phyloP scores from a whole-genome alignment of 2,113 vertebrate genomes.

The Phyllostomus hastatus region DNA sequence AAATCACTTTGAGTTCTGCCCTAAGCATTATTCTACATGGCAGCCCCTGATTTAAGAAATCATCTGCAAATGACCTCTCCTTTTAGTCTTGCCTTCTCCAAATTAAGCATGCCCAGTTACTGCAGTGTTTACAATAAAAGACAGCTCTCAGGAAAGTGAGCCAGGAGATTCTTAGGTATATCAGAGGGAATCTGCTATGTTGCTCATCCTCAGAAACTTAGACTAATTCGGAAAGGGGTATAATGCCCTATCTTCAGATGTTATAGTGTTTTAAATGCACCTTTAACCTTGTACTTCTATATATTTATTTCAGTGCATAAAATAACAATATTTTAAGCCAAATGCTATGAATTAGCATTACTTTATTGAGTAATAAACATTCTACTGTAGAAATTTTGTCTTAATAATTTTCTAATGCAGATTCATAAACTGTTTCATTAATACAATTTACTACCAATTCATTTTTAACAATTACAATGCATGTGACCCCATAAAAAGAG shows the following conservation, averaged over 20 bases:
- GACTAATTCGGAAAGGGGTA: slow-evolving; percentile 22
- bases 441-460: slow-evolving; percentile 54
- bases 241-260: slow-evolving; percentile 28
- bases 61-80: neutral
- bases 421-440: slow-evolving; percentile 72
- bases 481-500: slow-evolving; percentile 60
- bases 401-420: slow-evolving; percentile 64
- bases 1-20: neutral
- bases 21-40: neutral
- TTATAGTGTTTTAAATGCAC: slow-evolving; percentile 45
- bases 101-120: neutral
- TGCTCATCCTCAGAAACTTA: neutral
- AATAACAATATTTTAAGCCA: slow-evolving; percentile 55
- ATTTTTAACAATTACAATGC: slow-evolving; percentile 47
- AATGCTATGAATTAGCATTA: slow-evolving; percentile 67
- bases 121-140: slow-evolving; percentile 1
- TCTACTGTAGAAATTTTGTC: slow-evolving; percentile 54
- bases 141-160: slow-evolving; percentile 13
- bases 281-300: slow-evolving; percentile 55
- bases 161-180: neutral
- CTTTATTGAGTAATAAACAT: slow-evolving; percentile 73
- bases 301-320: slow-evolving; percentile 52
- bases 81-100: neutral
- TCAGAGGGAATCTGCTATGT: neutral
- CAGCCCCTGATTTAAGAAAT: neutral